phyloP scores from a whole-genome alignment of 37 sponge, comb jelly and placozoan species.

The Halichondria panicea region DNA sequence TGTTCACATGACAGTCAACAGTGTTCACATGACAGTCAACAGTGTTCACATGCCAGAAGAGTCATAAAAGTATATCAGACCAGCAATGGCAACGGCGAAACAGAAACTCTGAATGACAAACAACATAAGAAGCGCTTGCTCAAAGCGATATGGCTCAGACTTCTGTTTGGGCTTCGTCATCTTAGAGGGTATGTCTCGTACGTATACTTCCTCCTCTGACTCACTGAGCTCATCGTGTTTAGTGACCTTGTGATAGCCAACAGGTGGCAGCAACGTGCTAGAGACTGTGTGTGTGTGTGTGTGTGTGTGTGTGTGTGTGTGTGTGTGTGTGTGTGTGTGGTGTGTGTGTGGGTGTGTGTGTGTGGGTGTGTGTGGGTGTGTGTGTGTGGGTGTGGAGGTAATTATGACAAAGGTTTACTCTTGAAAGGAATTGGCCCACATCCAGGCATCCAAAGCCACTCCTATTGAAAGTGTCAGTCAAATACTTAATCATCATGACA shows the following conservation, averaged over 20 bases:
- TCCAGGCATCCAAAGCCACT: not conserved
- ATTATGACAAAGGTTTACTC: not conserved
- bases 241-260: conserved; percentile 31
- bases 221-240: conserved; percentile 23
- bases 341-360: too few relatives aligned
- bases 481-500: too few relatives aligned
- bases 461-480: too few relatives aligned
- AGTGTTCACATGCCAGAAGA: too few relatives aligned
- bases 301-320: not conserved
- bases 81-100: conserved; percentile 3
- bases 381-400: too few relatives aligned
- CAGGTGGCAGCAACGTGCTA: conserved; percentile 12
- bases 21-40: too few relatives aligned
- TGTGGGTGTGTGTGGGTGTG: too few relatives aligned
- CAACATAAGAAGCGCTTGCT: not conserved
- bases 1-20: too few relatives aligned
- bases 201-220: conserved; percentile 23
- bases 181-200: conserved; percentile 1
- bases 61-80: conserved; percentile 7
- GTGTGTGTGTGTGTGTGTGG: not conserved
- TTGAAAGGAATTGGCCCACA: not conserved
- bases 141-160: not conserved
- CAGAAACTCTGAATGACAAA: conserved; percentile 1
- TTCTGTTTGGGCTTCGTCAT: not conserved
- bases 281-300: not conserved